phyloP scores from a whole-genome alignment of 2,113 vertebrate species.

The Aix galericulata region DNA sequence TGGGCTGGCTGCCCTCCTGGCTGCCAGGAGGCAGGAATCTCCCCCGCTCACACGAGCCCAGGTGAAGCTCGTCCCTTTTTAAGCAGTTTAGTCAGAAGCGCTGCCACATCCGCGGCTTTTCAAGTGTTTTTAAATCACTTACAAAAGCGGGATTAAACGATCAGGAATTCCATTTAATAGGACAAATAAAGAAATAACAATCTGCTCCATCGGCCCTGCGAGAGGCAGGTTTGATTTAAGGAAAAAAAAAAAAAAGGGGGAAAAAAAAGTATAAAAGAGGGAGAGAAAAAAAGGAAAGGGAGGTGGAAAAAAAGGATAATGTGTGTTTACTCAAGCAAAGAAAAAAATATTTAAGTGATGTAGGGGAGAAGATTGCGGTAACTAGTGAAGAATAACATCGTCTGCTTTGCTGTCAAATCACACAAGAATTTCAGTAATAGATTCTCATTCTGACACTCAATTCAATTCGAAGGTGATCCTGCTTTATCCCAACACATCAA shows the following conservation, averaged over 20 bases:
- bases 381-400: constrained; percentile 93
- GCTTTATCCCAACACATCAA: constrained; percentile 99
- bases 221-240: constrained; percentile 76
- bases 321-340: constrained; percentile 94
- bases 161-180: constrained; percentile 88
- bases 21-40: constrained; percentile 11
- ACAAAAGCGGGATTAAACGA: constrained; percentile 86
- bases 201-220: constrained; percentile 81
- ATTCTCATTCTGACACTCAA: constrained; percentile 99
- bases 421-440: constrained; percentile 98
- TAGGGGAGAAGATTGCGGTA: constrained; percentile 89
- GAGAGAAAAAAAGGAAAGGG: constrained; percentile 71
- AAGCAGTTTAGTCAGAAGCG: constrained; percentile 71
- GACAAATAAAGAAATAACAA: constrained; percentile 89
- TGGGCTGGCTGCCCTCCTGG: background rate
- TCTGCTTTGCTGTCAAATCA: constrained; percentile 94
- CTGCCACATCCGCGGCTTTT: constrained; percentile 72
- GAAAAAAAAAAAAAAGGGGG: constrained; percentile 1
- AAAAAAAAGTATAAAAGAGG: constrained; percentile 65
- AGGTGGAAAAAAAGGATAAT: constrained; percentile 88
- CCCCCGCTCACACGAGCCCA: background rate
- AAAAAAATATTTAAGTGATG: constrained; percentile 98
- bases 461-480: constrained; percentile 98
- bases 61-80: constrained; percentile 16
- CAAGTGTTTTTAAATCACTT: constrained; percentile 86